These are phyloP conservation scores for Syrista parreyssii DNA, from an alignment of 2,888 invertebrate genomes.

Conservation along the genomic window DNA sequence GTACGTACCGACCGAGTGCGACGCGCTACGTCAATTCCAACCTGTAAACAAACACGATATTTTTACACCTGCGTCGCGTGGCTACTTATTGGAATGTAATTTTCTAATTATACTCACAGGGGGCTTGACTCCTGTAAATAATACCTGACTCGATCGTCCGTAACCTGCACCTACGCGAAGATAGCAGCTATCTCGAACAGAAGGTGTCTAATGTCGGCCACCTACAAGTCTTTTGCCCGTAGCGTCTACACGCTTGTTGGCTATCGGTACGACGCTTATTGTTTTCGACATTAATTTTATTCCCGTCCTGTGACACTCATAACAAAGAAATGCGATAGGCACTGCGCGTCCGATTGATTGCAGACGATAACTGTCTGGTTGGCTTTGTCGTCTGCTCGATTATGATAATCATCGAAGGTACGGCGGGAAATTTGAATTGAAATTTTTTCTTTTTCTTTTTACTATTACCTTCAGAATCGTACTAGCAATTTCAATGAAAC, in stretches of 20 bases:
- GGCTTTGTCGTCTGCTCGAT: background rate
- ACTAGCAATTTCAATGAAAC: background rate
- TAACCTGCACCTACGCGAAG: conserved; percentile 27
- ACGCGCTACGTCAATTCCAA: background rate
- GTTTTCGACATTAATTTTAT: conserved; percentile 49
- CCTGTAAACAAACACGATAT: background rate
- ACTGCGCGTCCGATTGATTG: conserved; percentile 31
- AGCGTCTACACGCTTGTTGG: conserved; percentile 23
- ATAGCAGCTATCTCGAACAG: conserved; percentile 49
- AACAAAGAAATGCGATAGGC: conserved; percentile 40
- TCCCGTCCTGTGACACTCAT: conserved; percentile 38
- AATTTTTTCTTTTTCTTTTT: background rate
- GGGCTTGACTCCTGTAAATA: background rate
- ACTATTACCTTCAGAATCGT: background rate
- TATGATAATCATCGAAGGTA: rapidly evolving
- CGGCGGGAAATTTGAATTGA: background rate
- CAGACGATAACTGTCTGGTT: background rate
- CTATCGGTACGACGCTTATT: conserved; percentile 38
- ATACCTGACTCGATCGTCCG: background rate
- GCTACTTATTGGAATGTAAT: conserved; percentile 24
- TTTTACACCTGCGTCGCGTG: background rate
- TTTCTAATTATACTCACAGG: conserved; percentile 40
- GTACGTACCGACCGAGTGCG: background rate
- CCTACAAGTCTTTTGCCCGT: conserved; percentile 33
- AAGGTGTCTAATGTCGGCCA: conserved; percentile 47